Evolutionary conservation across 2,888 invertebrate species (phyloP), one percentile per base, ranked within the genome.

Genomic region (Andrena bucephala): DNA sequence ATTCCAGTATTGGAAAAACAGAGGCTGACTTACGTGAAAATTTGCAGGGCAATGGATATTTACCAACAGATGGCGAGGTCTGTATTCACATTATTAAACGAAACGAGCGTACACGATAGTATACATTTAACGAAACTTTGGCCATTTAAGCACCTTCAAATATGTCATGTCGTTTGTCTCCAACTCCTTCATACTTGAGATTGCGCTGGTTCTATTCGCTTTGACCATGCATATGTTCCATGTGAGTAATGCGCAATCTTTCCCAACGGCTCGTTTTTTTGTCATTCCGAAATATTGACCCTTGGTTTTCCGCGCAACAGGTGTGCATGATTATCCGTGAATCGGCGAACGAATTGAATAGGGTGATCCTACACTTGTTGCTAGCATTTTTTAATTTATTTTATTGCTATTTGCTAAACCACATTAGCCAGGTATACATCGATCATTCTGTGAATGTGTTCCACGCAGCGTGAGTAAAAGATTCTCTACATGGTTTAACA

Each of bases 41-140:
- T 65, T 65, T 65, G 65, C 24, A 6, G 8, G 24, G 42, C 42
- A 24, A 65, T 65, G 65, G 24, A 65, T 5, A 65, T 54, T 54
- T 24, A 54, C 54, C n/a, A 24, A 20, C 7, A 24, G 8, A 24
- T 54, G 20, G 20, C 54, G 20, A 54, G 54, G 54, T 54, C n/a
- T 7, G 54, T 54, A 54, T 54, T 20, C 7, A 20, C 24, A 54
- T 20, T 24, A 10, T 24, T 10, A 54, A 54, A 20, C 20, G 54
- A 24, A 24, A 54, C 54, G 3, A 54, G 20, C 24, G 8, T 7
- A 20, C 20, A 2, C 54, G n/a, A 54, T 54, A 54, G 20, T 54
- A n/a, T 20, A 24, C 8, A 20, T 20, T 54, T 42, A 42, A 42
- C 42, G 42, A 42, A 42, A 42, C 42, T 54, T 54, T 54, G n/a